These are phyloP conservation scores for Paramacrobiotus metropolitanus DNA, from an alignment of 1,140 invertebrate genomes.

Conservation along the genomic window DNA sequence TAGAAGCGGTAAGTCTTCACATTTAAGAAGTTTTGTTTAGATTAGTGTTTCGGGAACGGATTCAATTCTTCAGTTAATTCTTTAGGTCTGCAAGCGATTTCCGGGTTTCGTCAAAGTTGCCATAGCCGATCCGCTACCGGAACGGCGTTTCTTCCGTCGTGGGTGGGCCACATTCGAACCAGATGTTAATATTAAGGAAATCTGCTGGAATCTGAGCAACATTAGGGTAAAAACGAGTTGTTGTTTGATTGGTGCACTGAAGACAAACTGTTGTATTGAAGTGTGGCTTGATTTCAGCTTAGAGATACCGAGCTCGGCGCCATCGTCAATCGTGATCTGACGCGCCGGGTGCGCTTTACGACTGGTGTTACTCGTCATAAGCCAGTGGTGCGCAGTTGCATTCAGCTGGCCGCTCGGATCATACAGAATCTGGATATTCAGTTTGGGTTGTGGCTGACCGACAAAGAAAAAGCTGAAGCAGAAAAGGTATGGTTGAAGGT, in stretches of 20 bases:
- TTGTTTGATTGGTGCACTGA: slow-evolving; percentile 6
- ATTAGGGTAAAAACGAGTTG: slow-evolving; percentile 39
- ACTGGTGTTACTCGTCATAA: slow-evolving; percentile 79
- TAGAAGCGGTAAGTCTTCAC: slow-evolving; percentile 57
- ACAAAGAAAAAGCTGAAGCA: slow-evolving; percentile 18
- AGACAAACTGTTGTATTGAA: background rate
- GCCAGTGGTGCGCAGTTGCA: slow-evolving; percentile 65
- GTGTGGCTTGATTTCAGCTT: slow-evolving; percentile 29
- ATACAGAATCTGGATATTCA: slow-evolving; percentile 73
- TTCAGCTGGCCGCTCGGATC: slow-evolving; percentile 78
- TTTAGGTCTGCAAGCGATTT: slow-evolving; percentile 71
- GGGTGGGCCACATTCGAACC: slow-evolving; percentile 96
- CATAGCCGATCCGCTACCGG: slow-evolving; percentile 82
- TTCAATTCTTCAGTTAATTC: too few relatives aligned
- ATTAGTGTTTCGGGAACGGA: too few relatives aligned
- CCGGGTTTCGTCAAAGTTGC: slow-evolving; percentile 86
- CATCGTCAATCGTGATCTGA: slow-evolving; percentile 78
- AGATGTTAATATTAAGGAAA: slow-evolving; percentile 94
- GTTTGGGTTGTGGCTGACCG: slow-evolving; percentile 46
- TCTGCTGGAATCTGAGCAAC: slow-evolving; percentile 95
- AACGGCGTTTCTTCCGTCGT: slow-evolving; percentile 73
- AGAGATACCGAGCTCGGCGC: slow-evolving; percentile 75
- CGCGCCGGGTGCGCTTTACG: slow-evolving; percentile 65
- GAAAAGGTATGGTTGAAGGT: background rate
- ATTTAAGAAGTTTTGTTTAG: background rate